phyloP scores from a whole-genome alignment of 2,888 invertebrate species.

The Mesorhabditis spiculigera region DNA sequence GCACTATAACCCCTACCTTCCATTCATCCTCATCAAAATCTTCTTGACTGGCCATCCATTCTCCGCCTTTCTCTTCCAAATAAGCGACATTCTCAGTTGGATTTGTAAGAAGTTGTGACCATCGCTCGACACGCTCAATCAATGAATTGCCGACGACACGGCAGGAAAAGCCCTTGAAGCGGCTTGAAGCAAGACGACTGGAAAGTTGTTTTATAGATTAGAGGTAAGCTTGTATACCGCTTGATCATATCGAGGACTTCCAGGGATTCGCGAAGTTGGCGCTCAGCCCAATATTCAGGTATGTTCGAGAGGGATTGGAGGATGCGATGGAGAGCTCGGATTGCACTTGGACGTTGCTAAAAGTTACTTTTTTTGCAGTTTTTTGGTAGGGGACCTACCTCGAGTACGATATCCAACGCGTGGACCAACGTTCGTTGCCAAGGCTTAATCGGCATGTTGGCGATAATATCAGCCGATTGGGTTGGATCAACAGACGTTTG shows the following conservation, averaged over 20 bases:
- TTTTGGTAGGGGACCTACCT: background rate
- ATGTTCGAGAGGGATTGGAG: background rate
- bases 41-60: background rate
- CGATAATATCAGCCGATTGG: background rate
- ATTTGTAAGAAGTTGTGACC: too few species aligned
- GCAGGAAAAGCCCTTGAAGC: too few species aligned
- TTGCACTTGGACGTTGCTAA: background rate
- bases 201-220: too few species aligned
- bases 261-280: background rate
- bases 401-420: background rate
- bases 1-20: background rate
- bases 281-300: slow-evolving; percentile 1
- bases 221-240: background rate
- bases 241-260: background rate
- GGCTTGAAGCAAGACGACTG: too few species aligned
- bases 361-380: background rate
- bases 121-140: too few species aligned
- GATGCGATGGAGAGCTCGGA: background rate
- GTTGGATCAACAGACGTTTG: background rate
- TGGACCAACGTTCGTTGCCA: background rate
- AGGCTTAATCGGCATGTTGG: background rate
- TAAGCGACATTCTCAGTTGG: too few species aligned
- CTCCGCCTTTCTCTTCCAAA: background rate
- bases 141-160: too few species aligned
- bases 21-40: background rate